A percentile compares a stretch with the other conserved stretches of the same genome.
phyloP scores from a whole-genome alignment of 2,113 vertebrate genomes.

The Pseudorhombus dupliciocellatus region DNA sequence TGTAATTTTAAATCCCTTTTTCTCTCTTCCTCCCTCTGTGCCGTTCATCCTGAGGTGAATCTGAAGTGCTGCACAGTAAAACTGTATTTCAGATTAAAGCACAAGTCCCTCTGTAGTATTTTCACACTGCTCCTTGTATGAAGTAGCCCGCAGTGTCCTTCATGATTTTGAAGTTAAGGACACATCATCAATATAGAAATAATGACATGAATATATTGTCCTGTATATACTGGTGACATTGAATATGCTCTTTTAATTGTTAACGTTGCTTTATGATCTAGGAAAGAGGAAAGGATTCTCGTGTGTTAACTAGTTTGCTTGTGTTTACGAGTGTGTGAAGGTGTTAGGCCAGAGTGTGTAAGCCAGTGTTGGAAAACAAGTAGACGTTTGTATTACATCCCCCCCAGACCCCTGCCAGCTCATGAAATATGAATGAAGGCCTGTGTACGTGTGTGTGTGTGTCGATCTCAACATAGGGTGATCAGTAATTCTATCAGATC shows the following conservation, averaged over 20 bases:
- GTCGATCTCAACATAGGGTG: conserved; percentile 12
- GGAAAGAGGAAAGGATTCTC: neutral
- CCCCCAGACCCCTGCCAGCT: conserved; percentile 45
- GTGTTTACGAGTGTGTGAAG: neutral
- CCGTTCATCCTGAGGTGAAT: too few relatives aligned
- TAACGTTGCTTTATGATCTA: neutral
- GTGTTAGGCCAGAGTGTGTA: conserved; percentile 31
- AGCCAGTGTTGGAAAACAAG: conserved; percentile 62
- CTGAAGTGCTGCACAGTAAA: too few relatives aligned
- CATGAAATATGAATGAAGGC: conserved; percentile 65
- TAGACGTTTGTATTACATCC: conserved; percentile 57
- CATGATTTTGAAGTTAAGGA: too few relatives aligned
- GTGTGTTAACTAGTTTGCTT: neutral
- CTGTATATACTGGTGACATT: too few relatives aligned
- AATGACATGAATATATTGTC: too few relatives aligned
- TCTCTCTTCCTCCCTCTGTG: too few relatives aligned
- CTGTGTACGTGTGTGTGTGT: conserved; percentile 28
- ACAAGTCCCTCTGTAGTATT: too few relatives aligned
- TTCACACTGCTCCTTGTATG: too few relatives aligned
- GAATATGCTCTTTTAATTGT: neutral
- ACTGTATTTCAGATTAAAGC: too few relatives aligned
- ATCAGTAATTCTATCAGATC: conserved; percentile 56
- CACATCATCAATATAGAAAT: too few relatives aligned
- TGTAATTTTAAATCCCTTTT: too few relatives aligned
- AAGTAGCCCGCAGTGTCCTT: too few relatives aligned